Conservation (phyloP, 2,888 invertebrate species). For the Acanthosepion lycidas region DNA sequence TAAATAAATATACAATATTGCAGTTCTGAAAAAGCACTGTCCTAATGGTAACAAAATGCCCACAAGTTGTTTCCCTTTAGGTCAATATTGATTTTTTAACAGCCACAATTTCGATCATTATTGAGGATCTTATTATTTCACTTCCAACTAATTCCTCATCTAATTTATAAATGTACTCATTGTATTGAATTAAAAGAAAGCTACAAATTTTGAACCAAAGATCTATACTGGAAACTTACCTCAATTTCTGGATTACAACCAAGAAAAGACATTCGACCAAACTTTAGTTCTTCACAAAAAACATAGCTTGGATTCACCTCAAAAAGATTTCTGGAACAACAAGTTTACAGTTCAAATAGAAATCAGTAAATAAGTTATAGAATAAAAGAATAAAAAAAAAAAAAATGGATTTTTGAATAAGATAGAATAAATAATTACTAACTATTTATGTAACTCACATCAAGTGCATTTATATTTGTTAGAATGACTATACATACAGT, state of each 20-base stretch:
- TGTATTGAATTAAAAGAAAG: not conserved
- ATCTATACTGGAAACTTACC: conserved; percentile 59
- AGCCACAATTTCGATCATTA: no score
- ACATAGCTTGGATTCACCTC: conserved; percentile 64
- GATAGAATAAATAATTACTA: no score
- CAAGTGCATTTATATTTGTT: no score
- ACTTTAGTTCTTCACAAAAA: conserved; percentile 82
- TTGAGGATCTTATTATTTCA: no score
- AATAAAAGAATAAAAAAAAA: no score
- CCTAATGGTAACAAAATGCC: not conserved
- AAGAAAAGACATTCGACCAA: conserved; percentile 90
- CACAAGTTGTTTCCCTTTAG: not conserved
- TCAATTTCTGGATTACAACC: conserved; percentile 96
- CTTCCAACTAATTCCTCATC: no score
- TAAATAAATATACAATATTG: not conserved
- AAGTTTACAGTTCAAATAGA: no score
- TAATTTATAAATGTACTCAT: not conserved
- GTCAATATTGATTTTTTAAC: not conserved
- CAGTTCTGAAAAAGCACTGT: not conserved
- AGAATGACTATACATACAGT: no score
- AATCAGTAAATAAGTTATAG: not conserved
- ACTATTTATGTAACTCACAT: no score
- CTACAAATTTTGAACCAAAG: not conserved
- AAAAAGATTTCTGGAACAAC: conserved; percentile 54
- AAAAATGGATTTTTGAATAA: no score